Percentiles rank a stretch among this genome's conserved stretches.
phyloP scores from a whole-genome alignment of 1,140 invertebrate genomes.

The Steinernema khuongi region DNA sequence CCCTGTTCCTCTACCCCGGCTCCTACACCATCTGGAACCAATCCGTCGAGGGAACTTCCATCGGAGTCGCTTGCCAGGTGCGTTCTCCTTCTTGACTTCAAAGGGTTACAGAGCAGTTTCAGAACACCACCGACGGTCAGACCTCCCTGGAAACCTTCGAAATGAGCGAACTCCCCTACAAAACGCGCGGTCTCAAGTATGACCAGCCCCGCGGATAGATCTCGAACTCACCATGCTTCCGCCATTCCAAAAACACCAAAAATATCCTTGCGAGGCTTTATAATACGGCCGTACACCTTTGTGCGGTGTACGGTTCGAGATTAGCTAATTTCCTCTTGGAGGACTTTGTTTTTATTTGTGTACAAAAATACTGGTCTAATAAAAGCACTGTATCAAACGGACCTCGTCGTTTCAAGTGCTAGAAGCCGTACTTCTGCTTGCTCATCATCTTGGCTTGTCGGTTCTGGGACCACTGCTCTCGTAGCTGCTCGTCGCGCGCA shows the following conservation, averaged over 20 bases:
- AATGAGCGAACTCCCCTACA: conserved; percentile 17
- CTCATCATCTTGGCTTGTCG: no score
- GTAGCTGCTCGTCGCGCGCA: no score
- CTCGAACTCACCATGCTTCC: not conserved
- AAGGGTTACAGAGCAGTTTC: not conserved
- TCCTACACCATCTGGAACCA: conserved; percentile 40
- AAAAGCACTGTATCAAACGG: no score
- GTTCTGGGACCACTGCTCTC: no score
- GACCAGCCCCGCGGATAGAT: conserved; percentile 34
- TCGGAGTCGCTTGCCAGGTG: conserved; percentile 36
- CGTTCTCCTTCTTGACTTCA: not conserved
- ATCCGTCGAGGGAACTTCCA: conserved; percentile 19
- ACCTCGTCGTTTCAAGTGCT: no score
- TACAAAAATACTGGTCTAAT: conserved; percentile 11
- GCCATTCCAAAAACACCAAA: not conserved
- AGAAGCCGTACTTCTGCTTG: no score
- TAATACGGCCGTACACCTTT: not conserved
- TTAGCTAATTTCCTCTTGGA: not conserved
- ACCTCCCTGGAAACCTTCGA: conserved; percentile 29
- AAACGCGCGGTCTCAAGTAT: conserved; percentile 28
- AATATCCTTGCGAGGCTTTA: conserved; percentile 10
- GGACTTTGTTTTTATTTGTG: not conserved
- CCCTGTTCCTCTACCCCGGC: conserved; percentile 34
- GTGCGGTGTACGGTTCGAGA: not conserved
- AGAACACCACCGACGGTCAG: conserved; percentile 25